These are phyloP conservation scores for Linepithema humile DNA, from an alignment of 1,140 invertebrate genomes.

Conservation along the genomic window DNA sequence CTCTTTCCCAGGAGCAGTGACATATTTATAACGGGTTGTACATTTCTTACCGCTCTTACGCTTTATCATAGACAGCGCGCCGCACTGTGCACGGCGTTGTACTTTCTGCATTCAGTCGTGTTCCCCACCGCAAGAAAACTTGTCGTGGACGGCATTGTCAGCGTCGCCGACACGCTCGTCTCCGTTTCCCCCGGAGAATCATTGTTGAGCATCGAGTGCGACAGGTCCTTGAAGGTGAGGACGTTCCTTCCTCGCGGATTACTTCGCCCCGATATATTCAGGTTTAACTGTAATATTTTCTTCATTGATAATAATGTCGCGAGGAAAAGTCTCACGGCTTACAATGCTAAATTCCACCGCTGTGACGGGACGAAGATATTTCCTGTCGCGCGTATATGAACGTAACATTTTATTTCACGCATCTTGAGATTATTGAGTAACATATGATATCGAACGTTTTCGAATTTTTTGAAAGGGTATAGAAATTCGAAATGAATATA, in stretches of 20 bases:
- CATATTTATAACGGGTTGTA: constrained; percentile 35
- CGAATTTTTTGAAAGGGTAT: too few species aligned
- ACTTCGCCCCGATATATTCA: neutral
- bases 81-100: constrained; percentile 13
- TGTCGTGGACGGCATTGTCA: constrained; percentile 44
- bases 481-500: too few species aligned
- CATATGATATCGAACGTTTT: too few species aligned
- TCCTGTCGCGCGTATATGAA: too few species aligned
- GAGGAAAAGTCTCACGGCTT: too few species aligned
- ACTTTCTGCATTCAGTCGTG: constrained; percentile 35
- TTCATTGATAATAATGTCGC: too few species aligned
- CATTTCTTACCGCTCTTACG: constrained; percentile 18
- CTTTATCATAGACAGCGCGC: constrained; percentile 36
- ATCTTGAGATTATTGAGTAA: too few species aligned
- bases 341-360: too few species aligned
- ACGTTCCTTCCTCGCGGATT: constrained; percentile 16
- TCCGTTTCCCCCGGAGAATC: constrained; percentile 34
- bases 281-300: neutral
- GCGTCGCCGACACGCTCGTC: constrained; percentile 46
- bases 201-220: constrained; percentile 39
- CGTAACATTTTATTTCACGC: too few species aligned
- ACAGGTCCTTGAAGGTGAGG: constrained; percentile 34
- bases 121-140: constrained; percentile 44
- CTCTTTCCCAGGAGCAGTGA: constrained; percentile 1
- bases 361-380: too few species aligned